A percentile compares a stretch with the other conserved stretches of the same genome.
phyloP scores from a whole-genome alignment of 2,797 vertebrate genomes.

The Adelosebastes latens region DNA sequence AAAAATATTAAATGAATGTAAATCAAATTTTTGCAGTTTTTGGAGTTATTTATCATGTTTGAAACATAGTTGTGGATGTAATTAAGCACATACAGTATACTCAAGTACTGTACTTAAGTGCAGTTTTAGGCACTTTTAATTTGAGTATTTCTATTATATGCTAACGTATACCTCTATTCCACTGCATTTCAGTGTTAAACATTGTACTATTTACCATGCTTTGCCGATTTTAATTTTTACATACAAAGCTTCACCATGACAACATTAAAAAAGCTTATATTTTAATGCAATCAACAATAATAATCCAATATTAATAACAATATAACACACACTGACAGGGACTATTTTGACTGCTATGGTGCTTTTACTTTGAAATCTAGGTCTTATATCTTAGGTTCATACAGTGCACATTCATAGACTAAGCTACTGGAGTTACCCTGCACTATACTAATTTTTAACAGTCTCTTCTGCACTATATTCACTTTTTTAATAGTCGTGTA shows the following conservation, averaged over 20 bases:
- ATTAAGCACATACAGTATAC: neutral
- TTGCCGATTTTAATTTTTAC: neutral
- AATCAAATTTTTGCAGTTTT: conserved; percentile 31
- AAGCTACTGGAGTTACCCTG: no score
- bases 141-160: neutral
- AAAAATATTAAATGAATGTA: conserved; percentile 81
- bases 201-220: neutral
- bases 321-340: neutral
- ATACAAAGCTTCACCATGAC: neutral
- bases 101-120: neutral
- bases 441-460: no score
- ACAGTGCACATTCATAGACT: no score
- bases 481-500: no score
- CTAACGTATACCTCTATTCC: neutral
- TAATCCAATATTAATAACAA: neutral
- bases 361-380: neutral
- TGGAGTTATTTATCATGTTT: neutral
- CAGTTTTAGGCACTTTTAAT: neutral
- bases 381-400: no score
- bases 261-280: neutral
- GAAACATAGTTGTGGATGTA: neutral
- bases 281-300: neutral
- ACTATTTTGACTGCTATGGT: neutral
- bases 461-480: no score
- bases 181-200: neutral